phyloP scores from a whole-genome alignment of 1,140 invertebrate genomes.

The Drosophila pruinosa region DNA sequence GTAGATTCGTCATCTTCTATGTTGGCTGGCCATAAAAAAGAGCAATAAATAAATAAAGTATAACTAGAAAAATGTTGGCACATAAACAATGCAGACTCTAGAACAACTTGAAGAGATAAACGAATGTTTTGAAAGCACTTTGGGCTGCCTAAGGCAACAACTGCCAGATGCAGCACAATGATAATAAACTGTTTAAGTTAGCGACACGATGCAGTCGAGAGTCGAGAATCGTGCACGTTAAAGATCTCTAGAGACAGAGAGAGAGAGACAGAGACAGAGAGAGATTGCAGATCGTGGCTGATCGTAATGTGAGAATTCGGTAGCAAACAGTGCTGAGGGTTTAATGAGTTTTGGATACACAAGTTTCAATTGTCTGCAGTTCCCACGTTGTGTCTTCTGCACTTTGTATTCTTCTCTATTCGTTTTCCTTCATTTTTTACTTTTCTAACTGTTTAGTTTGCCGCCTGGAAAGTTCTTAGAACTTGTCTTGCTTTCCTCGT shows the following conservation, averaged over 20 bases:
- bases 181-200: slow-evolving; percentile 1
- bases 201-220: background rate
- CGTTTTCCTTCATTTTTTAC: background rate
- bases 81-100: no score
- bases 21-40: no score
- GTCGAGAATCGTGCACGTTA: slow-evolving; percentile 6
- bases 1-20: no score
- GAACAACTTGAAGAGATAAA: background rate
- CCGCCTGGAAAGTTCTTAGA: slow-evolving; percentile 11
- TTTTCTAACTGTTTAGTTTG: slow-evolving; percentile 6
- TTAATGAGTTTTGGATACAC: slow-evolving; percentile 13
- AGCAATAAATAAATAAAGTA: background rate
- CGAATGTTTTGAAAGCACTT: background rate
- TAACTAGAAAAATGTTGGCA: no score
- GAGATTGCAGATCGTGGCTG: slow-evolving; percentile 9
- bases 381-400: slow-evolving; percentile 11
- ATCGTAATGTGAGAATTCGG: slow-evolving; percentile 3
- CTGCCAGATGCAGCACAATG: background rate
- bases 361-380: background rate
- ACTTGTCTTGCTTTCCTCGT: slow-evolving; percentile 14
- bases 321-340: background rate
- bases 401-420: background rate
- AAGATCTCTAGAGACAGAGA: no score
- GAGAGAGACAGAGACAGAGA: no score
- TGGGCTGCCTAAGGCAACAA: no score